Base-by-base conservation (phyloP, 1,140 invertebrate genomes). In the Diachasmimorpha longicaudata region DNA sequence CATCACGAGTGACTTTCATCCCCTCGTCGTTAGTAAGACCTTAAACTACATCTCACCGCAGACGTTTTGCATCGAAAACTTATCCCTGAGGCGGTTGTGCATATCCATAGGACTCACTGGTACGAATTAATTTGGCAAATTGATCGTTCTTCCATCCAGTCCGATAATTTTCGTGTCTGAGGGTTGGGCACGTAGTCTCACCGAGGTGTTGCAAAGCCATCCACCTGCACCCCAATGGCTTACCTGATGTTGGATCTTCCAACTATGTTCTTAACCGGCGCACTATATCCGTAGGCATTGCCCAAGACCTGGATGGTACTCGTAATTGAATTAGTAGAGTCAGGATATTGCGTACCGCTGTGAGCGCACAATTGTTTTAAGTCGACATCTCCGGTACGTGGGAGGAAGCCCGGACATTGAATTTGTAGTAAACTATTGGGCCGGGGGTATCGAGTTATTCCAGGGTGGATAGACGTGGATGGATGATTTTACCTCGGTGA, bases 271-370 rank as follows among this genome's bases (percentile, higher is more conserved):
- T 63, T 63, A 23, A 63, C 58, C 48, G 14, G 48, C 31, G 48
- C 14, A 55, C 48, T 55, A 55, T 55, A 55, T 55, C 48, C 58
- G 19, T 63, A 63, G 58, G 58, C 58, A 63, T 63, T 63, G 58
- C 58, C 58, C 19, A 31, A 55, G n/a, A 63, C 58, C 58, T 63
- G 21, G 70, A 72, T 52, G 25, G 21, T 82, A 86, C 85, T 85
- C 79, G 80, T 88, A 88, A 89, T 88, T 83, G 83, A 87, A 88
- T 89, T 85, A 88, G 84, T 83, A 81, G 82, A 88, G 85, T 87
- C 88, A 88, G 88, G 88, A 89, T 89, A 89, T 89, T 89, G 87
- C 87, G 85, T 87, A 85, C 84, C 81, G 80, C 82, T 84, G 44
- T 77, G 79, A 80, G 79, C 81, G 74, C n/a, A 16, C 86, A 88